These are phyloP conservation scores for Carettochelys insculpta DNA, from an alignment of 2,113 vertebrate genomes.

Conservation along the genomic window DNA sequence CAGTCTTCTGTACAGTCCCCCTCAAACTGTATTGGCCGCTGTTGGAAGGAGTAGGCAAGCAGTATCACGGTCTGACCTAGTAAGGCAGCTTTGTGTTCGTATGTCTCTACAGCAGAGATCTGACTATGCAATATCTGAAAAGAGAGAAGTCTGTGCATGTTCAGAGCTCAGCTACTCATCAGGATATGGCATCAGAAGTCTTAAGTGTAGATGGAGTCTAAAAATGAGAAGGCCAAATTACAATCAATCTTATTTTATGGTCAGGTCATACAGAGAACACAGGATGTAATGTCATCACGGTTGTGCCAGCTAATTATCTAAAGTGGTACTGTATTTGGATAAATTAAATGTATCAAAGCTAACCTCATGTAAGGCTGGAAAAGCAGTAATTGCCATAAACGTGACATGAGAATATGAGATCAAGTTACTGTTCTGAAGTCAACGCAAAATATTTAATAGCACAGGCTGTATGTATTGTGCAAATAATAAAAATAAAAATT, in stretches of 20 bases:
- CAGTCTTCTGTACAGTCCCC: not conserved
- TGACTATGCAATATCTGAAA: not conserved
- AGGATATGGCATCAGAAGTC: not conserved
- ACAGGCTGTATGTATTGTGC: not conserved
- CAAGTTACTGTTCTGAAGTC: not conserved
- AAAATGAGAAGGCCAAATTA: not conserved
- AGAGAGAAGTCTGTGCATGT: not conserved
- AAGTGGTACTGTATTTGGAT: not conserved
- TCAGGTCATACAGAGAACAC: not conserved
- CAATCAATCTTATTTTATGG: not conserved
- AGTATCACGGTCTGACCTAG: not conserved
- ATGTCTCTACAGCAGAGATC: not conserved
- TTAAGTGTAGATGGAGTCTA: not conserved
- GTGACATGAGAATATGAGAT: not conserved
- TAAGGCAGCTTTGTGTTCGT: not conserved
- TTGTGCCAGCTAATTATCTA: not conserved
- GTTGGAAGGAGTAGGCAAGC: not conserved
- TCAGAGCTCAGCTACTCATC: not conserved
- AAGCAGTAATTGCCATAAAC: not conserved
- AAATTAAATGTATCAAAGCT: not conserved
- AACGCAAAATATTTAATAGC: not conserved
- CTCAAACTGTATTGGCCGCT: not conserved
- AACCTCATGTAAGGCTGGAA: not conserved
- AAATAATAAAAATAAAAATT: not conserved
- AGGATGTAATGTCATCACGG: not conserved